Evolutionary conservation across 2,113 vertebrate species (phyloP), one percentile per base, ranked within the genome.

Genomic region (Athene noctua): DNA sequence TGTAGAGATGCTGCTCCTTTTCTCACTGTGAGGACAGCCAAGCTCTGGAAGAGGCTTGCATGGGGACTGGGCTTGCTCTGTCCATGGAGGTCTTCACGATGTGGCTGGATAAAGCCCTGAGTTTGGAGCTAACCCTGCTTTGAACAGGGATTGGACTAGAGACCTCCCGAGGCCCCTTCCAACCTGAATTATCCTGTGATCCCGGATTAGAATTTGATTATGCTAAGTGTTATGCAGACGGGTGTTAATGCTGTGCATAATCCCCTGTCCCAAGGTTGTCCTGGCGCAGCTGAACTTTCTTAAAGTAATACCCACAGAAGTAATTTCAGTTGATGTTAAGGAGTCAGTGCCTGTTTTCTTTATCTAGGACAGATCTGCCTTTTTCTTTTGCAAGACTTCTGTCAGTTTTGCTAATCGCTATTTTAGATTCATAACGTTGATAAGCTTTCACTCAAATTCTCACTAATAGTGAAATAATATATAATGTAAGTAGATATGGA

Each of bases 1-100:
- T 57, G 40, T 71, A 72, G 93, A 54, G 51, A 62, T 77, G 19
- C 30, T 0, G 1, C 27, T 77, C 18, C 25, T 49, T 68, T 42
- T 21, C 15, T 87, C 18, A 13, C 20, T 0, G 0, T 0, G 3
- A 57, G 66, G 52, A 36, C 38, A 63, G 81, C 49, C 0, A 9
- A 30, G 61, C 47, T 20, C 27, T 59, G 57, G 66, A 61, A 38
- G 52, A 54, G 38, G n/a, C 29, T 89, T 1, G 0, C 9, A 25
- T 44, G 8, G 20, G 5, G 5, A 15, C 65, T 81, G 61, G 29
- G 42, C 42, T 29, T 32, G 29, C 47, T 74, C 55, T 11, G 1
- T 19, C 51, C 6, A 0, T 36, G 25, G 18, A 51, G 17, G 8
- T 57, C 44, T 80, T 52, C 12, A 55, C 2, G 26, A 55, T 16